Base-by-base conservation (phyloP, 2,797 vertebrate species). In the Phaenicophaeus curvirostris region DNA sequence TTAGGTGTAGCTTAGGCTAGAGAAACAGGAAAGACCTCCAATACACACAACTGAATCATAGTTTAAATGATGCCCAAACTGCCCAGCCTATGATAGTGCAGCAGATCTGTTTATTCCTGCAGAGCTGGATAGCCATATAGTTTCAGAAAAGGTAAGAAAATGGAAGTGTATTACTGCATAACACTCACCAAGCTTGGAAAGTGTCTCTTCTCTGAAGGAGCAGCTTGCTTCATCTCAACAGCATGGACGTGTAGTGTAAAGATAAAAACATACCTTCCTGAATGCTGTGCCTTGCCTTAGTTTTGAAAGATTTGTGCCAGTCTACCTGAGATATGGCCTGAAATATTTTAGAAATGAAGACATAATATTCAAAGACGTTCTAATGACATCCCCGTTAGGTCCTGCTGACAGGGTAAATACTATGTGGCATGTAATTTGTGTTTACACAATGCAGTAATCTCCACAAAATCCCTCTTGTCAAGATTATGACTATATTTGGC, bases 211-310 rank as follows among this genome's bases (percentile, higher is more conserved):
- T 19, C 14, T 37, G 44, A 80, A 54, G 15, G 24, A 87, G 19
- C 7, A 71, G 6, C 16, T 9, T 44, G 6, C 31, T 62, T 2
- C 1, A 4, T 53, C 21, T 37, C 19, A 48, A 39, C 16, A 13
- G 6, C 41, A 37, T 9, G 18, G 5, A 2, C 2, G 0, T 44
- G 25, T 15, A n/a, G 15, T 6, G 9, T 37, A 63, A 46, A 27
- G 23, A 50, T 33, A 63, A 66, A 62, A 24, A 35, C 8, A 13
- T n/a, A 6, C 14, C 39, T 33, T 73, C 39, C 72, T n/a, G 30
- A 63, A 37, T 53, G 5, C 19, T 12, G 5, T 61, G 30, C 11
- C 16, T 58, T 33, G 4, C 7, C 7, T 61, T 41, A 50, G 20
- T 74, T 91, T 79, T 12, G 25, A 44, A 89, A 50, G 8, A 31